Evolutionary conservation across 1,140 invertebrate species (phyloP), one percentile per base, ranked within the genome.

Genomic region (Saccostrea glomerata): DNA sequence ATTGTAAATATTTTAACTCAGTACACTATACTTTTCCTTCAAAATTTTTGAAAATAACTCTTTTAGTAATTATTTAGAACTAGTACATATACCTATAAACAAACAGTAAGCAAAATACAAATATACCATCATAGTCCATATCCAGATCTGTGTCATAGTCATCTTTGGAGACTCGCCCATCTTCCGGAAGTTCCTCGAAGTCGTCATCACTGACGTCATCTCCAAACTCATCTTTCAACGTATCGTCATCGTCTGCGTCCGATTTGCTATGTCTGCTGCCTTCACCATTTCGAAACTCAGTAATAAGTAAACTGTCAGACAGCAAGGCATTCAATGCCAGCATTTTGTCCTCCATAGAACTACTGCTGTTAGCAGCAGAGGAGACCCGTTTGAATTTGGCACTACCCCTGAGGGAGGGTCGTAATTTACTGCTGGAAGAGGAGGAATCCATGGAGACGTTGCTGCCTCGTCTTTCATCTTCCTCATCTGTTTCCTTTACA

Each of bases 141-240:
- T 93, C 92, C 0, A 93, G 86, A 86, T 93, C 92, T 25, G 92
- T 93, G 77, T 93, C 92, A 84, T 93, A 93, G 66, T 93, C 91
- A 56, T 91, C 92, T 56, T 86, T 86, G 55, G 91, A 90, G 63
- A 88, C 84, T 77, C 91, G 86, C 11, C 90, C 91, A 87, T 89
- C 87, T 56, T 36, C 36, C 30, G 63, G 86, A n/a, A 58, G 54
- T 13, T 86, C 86, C 7, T 70, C 77, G 11, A 86, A 85, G 47
- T 87, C 85, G 17, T 86, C 85, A 40, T 90, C 89, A 36, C 25
- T 87, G 13, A 85, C 36, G 20, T 84, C 85, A 3, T 89, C 88
- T 2, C 63, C 77, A 56, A 87, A 84, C 58, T 89, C 88, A 15
- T 89, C 85, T 36, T 84, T 73, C 40, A 89, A 25, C 6, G 82